Percentiles rank a stretch among this genome's conserved stretches.
Evolutionary conservation across 2,113 vertebrate genomes (phyloP).

Genomic region (Lepisosteus osseus): DNA sequence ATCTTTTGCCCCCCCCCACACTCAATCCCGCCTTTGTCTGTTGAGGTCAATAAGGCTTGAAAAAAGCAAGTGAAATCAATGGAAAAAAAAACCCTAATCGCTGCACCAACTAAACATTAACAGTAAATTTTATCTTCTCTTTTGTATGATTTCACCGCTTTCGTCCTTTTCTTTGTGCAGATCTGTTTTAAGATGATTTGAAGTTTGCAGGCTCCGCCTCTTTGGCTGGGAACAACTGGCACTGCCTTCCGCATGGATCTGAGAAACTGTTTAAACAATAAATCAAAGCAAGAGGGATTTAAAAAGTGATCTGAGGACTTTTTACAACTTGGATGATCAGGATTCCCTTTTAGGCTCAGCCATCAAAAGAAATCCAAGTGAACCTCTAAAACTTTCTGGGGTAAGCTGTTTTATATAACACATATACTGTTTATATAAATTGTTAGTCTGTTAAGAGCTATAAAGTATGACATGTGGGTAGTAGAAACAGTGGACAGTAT

Average conservation of each 20-base stretch:
- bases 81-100: background rate
- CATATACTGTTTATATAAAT: conserved; percentile 1
- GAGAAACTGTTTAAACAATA: conserved; percentile 18
- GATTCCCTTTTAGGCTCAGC: background rate
- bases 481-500: too few species aligned
- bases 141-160: background rate
- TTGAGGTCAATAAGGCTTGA: background rate
- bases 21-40: background rate
- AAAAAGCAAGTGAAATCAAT: background rate
- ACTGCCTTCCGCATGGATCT: background rate
- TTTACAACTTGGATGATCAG: background rate
- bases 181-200: background rate
- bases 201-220: background rate
- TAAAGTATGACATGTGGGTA: too few species aligned
- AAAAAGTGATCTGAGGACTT: conserved; percentile 9
- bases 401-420: background rate
- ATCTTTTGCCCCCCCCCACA: background rate
- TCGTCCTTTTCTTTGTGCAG: background rate
- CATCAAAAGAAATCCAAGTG: conserved; percentile 1
- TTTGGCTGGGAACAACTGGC: background rate
- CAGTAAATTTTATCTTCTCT: background rate
- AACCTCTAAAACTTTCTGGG: background rate
- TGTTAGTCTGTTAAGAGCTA: conserved; percentile 5
- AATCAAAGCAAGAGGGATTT: conserved; percentile 16
- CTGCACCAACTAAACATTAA: background rate